Percentiles rank a stretch among this genome's conserved stretches.
Conservation (phyloP, 2,888 invertebrate genomes). For the Sinelater perroti region DNA sequence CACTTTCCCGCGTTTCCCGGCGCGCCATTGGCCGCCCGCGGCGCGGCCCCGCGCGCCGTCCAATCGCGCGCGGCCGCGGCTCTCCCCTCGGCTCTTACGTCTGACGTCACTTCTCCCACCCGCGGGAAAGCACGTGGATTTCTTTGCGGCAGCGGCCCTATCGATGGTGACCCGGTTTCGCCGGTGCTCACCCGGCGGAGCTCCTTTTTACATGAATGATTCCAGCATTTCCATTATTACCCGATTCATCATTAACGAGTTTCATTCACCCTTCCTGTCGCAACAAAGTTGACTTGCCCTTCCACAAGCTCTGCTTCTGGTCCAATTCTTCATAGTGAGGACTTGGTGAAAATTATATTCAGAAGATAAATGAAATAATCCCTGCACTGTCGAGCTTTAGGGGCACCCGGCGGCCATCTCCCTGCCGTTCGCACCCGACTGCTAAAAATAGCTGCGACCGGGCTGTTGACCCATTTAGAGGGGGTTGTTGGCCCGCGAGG, state of each 20-base stretch:
- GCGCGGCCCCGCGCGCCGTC: not conserved
- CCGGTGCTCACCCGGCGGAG: constrained; percentile 18
- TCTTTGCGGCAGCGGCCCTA: constrained; percentile 46
- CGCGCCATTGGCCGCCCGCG: constrained; percentile 25
- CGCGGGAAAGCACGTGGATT: constrained; percentile 55
- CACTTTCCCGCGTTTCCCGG: constrained; percentile 38
- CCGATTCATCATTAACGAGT: no score
- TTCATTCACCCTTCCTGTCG: no score
- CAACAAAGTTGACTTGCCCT: no score
- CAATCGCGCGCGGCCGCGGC: no score
- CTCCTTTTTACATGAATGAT: not conserved
- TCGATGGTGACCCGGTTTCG: constrained; percentile 48
- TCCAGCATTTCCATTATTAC: no score
- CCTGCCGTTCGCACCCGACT: no score
- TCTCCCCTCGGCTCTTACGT: constrained; percentile 26
- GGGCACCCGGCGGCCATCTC: no score
- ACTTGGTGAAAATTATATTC: no score
- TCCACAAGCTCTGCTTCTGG: no score
- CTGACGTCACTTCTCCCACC: constrained; percentile 52
- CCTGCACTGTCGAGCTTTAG: no score
- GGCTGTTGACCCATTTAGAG: constrained; percentile 53
- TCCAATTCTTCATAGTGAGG: no score
- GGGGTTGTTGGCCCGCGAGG: constrained; percentile 48
- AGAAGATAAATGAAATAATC: no score
- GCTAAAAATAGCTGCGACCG: constrained; percentile 44